Evolutionary conservation across 2,888 invertebrate genomes (phyloP), one percentile per base, ranked within the genome.

Genomic region (Endomychus coccineus): DNA sequence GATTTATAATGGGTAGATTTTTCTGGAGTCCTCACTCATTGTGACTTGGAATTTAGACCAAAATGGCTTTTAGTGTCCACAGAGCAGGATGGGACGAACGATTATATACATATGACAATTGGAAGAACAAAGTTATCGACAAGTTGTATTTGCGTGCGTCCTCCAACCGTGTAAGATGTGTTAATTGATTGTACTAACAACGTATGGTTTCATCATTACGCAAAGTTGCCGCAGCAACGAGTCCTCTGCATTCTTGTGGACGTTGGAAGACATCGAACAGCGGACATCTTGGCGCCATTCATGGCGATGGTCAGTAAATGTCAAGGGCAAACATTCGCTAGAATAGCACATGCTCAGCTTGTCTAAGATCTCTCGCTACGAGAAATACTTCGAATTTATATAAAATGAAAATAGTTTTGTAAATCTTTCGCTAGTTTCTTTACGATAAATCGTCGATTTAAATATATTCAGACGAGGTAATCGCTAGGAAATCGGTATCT

Each of bases 241-340:
- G 27, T 23, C 34, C 28, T 41, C 39, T 38, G 44, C 45, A 44
- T 48, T 49, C 47, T 41, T 37, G 44, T 43, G 49, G 48, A 50
- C 37, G 48, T 43, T 49, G 34, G 48, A 51, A 51, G 52, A 52
- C 52, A 49, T 50, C 48, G 50, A 44, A 28, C 40, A 44, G 36
- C 54, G 55, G 53, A 53, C 53, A 50, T 45, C 43, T 45, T 47
- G 55, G 55, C 55, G 55, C 55, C 54, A 45, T 45, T 43, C 36
- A 46, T 48, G 41, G 38, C 49, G 52, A 50, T 48, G 53, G 55
- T 55, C 55, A 55, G 46, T 50, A 51, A 55, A 55, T 54, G 55
- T 54, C 55, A 55, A 55, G 55, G 55, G 48, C 55, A 54, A 44
- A 49, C 50, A 49, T 52, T 52, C 50, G 49, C 49, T 49, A 50